These are phyloP conservation scores for Pseudomyrmex dendroicus DNA, from an alignment of 1,140 invertebrate species.

Conservation along the genomic window DNA sequence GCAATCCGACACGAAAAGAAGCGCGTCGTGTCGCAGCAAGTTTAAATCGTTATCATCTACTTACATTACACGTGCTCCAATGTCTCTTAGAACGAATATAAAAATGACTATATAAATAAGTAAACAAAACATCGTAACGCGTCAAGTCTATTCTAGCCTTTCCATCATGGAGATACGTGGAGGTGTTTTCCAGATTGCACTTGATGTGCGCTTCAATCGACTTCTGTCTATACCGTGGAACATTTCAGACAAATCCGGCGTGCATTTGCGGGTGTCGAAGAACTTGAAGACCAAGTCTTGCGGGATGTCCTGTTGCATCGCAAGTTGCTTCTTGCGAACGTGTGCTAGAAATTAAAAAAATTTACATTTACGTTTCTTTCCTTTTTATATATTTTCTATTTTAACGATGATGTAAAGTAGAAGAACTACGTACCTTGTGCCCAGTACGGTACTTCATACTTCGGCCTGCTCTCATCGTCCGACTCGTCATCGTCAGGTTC, in stretches of 20 bases:
- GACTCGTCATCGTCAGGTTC: slow-evolving; percentile 86
- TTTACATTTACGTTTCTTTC: slow-evolving; percentile 58
- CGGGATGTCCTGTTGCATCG: slow-evolving; percentile 79
- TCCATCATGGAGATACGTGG: slow-evolving; percentile 86
- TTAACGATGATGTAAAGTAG: slow-evolving; percentile 48
- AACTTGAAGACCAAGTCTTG: slow-evolving; percentile 85
- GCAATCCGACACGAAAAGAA: too few relatives aligned
- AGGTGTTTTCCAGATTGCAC: slow-evolving; percentile 89
- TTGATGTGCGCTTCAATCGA: slow-evolving; percentile 89
- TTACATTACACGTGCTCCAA: too few relatives aligned
- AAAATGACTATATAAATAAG: too few relatives aligned
- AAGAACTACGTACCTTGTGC: slow-evolving; percentile 82
- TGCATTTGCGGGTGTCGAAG: slow-evolving; percentile 87
- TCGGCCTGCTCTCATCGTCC: slow-evolving; percentile 85
- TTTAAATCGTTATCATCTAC: too few relatives aligned
- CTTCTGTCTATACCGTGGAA: slow-evolving; percentile 88
- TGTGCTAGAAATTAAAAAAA: slow-evolving; percentile 76
- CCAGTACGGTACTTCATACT: slow-evolving; percentile 85
- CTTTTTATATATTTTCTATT: slow-evolving; percentile 23
- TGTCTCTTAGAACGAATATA: too few relatives aligned
- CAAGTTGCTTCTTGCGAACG: slow-evolving; percentile 75
- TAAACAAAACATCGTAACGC: too few relatives aligned
- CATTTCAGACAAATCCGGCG: slow-evolving; percentile 88
- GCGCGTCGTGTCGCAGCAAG: too few relatives aligned
- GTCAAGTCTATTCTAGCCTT: neutral